A percentile compares a stretch with the other conserved stretches of the same genome.
phyloP scores from a whole-genome alignment of 1,140 invertebrate species.

The Pseudomyrmex sp. region DNA sequence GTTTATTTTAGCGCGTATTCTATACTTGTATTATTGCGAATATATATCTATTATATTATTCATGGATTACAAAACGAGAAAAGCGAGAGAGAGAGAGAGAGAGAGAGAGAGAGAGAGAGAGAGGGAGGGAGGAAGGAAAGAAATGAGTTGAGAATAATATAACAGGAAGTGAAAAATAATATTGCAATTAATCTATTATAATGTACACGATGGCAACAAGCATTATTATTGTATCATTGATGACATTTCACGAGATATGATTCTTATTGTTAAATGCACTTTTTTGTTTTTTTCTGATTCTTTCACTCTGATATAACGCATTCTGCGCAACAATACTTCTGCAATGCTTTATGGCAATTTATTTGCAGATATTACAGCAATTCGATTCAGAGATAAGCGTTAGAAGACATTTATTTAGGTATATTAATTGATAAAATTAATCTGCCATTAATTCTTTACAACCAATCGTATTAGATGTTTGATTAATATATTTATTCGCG shows the following conservation, averaged over 20 bases:
- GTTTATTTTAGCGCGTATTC: conserved; percentile 76
- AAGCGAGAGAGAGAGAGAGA: too few relatives aligned
- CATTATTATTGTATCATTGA: conserved; percentile 77
- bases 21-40: conserved; percentile 71
- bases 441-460: neutral
- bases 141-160: conserved; percentile 70
- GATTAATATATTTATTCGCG: neutral
- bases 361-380: neutral
- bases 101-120: too few relatives aligned
- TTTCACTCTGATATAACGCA: conserved; percentile 63
- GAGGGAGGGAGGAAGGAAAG: conserved; percentile 6
- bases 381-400: neutral
- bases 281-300: conserved; percentile 73
- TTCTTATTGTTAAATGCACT: conserved; percentile 77
- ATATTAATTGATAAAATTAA: conserved; percentile 26
- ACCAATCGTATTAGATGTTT: conserved; percentile 19
- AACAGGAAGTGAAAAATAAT: conserved; percentile 73
- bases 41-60: conserved; percentile 76
- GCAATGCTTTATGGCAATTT: conserved; percentile 1
- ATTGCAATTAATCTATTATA: conserved; percentile 74
- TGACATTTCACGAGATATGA: conserved; percentile 74
- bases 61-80: conserved; percentile 72
- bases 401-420: conserved; percentile 1
- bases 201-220: conserved; percentile 70
- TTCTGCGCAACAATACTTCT: conserved; percentile 26